phyloP scores from a whole-genome alignment of 2,113 vertebrate species.

The Pardalotus punctatus region DNA sequence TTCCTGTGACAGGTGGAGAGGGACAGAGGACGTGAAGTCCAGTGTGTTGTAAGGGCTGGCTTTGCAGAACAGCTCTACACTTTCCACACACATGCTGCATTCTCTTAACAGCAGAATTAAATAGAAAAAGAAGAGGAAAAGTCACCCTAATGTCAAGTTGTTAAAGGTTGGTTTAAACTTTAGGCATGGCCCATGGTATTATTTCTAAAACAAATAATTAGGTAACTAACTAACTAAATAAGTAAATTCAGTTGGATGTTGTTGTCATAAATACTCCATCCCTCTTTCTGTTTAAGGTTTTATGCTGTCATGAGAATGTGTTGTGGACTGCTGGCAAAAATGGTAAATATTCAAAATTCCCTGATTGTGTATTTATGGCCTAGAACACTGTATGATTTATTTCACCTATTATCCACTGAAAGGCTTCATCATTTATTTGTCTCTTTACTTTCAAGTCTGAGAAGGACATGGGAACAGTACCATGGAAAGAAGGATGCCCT shows the following conservation, averaged over 20 bases:
- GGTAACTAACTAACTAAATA: neutral
- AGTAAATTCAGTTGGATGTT: neutral
- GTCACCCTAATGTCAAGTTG: too few species aligned
- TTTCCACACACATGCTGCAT: accelerated
- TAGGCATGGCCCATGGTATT: accelerated
- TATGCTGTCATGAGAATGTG: neutral
- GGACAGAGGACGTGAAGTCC: neutral
- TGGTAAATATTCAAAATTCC: neutral
- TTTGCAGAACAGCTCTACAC: neutral
- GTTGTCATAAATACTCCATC: neutral
- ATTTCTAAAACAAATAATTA: neutral
- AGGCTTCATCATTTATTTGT: neutral
- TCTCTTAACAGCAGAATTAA: neutral
- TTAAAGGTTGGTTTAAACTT: neutral
- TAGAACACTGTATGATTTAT: conserved; percentile 12
- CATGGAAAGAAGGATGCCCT: neutral
- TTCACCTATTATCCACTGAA: neutral
- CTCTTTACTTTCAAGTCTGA: neutral
- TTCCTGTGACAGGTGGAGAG: neutral
- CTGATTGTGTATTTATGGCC: neutral
- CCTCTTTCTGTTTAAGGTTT: neutral
- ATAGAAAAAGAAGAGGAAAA: neutral
- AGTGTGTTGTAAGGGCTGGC: neutral
- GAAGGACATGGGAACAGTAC: neutral
- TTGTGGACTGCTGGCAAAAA: neutral